Base-by-base conservation (phyloP, 2,888 invertebrate genomes). In the Sarcophaga rosellei region DNA sequence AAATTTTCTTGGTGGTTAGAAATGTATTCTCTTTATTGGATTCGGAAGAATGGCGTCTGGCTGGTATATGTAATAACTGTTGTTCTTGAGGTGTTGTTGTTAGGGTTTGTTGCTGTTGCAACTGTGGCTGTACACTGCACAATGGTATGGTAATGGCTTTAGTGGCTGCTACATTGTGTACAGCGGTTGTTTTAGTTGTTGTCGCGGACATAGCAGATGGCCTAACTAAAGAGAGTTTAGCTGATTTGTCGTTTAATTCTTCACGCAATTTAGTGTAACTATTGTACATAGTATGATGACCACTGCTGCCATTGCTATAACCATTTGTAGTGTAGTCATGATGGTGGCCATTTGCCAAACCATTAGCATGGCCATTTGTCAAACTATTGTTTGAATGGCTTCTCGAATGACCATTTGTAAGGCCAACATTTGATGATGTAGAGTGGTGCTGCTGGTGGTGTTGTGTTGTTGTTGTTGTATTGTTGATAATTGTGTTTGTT, bases 21-120 rank as follows among this genome's bases (percentile, higher is more conserved):
- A 90, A 92, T 63, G 92, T 92, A 84, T 92, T 92, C 88, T 92
- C 92, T 86, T 92, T 92, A 81, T 92, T 92, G 81, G 92, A 92
- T 78, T 92, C 92, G 17, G 91, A 91, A 73, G 89, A 89, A 63
- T 92, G 90, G 63, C 92, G 91, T 72, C 88, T 87, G 81, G 88
- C 88, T 85, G 90, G 53, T 89, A 90, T 87, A 57, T 87, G 84
- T 57, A 87, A 76, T 25, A 88, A 88, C 82, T 88, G 87, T 83
- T 85, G 81, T 74, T 78, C 76, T 65, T 81, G 69, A 76, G 81
- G 87, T 88, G 89, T 85, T 87, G 89, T 44, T 80, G 88, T 81
- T 86, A 35, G 35, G 8, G 35, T 53, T 53, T 87, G 89, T 45
- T 81, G 88, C 79, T 86, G 89, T 59, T 35, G 35, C 35, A 35